Percentiles rank a stretch among this genome's conserved stretches.
phyloP scores from a whole-genome alignment of 2,113 vertebrate genomes.

The Rostratula benghalensis region DNA sequence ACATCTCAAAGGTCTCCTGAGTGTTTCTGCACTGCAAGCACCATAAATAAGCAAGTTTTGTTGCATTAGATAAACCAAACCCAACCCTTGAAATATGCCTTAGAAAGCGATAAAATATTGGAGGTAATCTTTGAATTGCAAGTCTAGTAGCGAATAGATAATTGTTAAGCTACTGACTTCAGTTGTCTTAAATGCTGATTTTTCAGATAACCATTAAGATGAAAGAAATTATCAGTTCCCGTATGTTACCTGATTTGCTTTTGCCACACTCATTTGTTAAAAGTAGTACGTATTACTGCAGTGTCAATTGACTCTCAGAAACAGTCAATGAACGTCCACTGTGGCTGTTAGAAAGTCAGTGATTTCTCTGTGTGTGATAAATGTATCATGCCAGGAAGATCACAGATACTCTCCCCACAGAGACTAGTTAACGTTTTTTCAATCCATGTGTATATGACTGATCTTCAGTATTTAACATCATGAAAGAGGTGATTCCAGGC shows the following conservation, averaged over 20 bases:
- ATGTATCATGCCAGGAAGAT: not conserved
- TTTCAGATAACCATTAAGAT: not conserved
- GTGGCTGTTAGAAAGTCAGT: not conserved
- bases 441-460: not conserved
- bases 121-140: not conserved
- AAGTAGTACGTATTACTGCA: not conserved
- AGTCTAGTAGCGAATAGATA: not conserved
- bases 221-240: not conserved
- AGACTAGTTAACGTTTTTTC: not conserved
- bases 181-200: not conserved
- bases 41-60: not conserved
- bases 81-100: not conserved
- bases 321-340: fast-evolving
- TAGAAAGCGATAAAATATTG: not conserved
- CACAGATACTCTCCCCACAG: not conserved
- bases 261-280: not conserved
- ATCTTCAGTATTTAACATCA: not conserved
- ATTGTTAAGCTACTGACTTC: not conserved
- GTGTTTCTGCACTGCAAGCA: not conserved
- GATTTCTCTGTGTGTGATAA: not conserved
- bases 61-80: not conserved
- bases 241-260: not conserved
- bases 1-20: not conserved
- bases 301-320: not conserved
- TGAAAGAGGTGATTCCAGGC: not conserved